Base-by-base conservation (phyloP, 2,888 invertebrate species). In the Cremastinae sp. region DNA sequence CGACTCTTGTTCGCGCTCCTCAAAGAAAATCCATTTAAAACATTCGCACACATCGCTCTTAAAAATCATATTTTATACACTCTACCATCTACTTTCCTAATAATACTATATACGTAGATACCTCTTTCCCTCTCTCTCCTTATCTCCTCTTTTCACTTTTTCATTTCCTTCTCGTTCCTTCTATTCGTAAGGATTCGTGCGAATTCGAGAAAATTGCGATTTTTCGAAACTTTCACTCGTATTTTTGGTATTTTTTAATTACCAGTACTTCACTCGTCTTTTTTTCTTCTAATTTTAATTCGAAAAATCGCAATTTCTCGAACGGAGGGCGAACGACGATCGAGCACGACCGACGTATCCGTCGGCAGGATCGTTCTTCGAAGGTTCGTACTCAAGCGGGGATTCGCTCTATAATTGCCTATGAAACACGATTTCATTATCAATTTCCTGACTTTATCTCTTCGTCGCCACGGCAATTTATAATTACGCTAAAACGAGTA, bases 31-130 rank as follows among this genome's bases (percentile, higher is more conserved):
- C 76, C 74, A 75, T 37, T 68, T 47, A 59, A 71, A 73, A 72
- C 70, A 71, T 74, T 73, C 70, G 59, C 68, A 73, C 58, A 59
- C 66, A 71, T 69, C 51, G 75, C 65, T 74, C 79, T 81, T 83
- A 81, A 84, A 85, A 86, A 86, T 84, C 82, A 85, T 83, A 83
- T 86, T 87, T 85, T 87, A n/a, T n/a, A 89, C 88, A 87, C 81
- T 83, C 89, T 89, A 89, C 84, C 81, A 83, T 84, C 88, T 89
- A 89, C 84, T 70, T 85, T 83, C 83, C 89, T 89, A 89, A 82
- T 89, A 89, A 89, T 89, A 89, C 88, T 89, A 89, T 87, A 78
- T 87, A 87, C 85, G 87, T 85, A 85, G 81, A 83, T 81, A 78
- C 80, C 80, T 78, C 76, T 72, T 59, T 55, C 16, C 64, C 47